These are phyloP conservation scores for Melierax canorus DNA, from an alignment of 2,113 vertebrate genomes.

Conservation along the genomic window DNA sequence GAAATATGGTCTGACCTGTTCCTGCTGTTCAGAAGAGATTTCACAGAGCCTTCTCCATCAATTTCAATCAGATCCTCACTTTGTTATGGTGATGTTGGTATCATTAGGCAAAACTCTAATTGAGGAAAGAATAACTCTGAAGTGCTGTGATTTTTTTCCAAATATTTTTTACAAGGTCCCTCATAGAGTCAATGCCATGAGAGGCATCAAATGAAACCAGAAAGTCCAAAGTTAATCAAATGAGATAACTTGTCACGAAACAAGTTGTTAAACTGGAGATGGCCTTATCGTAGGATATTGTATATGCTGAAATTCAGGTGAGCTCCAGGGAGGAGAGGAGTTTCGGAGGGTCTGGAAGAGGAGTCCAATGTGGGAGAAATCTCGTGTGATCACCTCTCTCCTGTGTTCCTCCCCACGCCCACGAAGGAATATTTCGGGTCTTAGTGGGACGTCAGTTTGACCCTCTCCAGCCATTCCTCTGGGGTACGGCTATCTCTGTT, in stretches of 20 bases:
- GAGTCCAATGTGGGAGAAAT: neutral
- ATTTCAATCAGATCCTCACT: neutral
- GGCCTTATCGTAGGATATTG: accelerated
- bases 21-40: neutral
- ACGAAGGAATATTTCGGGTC: neutral
- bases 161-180: neutral
- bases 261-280: neutral
- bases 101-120: neutral
- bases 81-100: neutral
- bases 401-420: accelerated
- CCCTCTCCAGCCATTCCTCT: neutral
- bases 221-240: neutral
- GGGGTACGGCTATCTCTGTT: neutral
- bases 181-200: neutral
- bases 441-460: accelerated
- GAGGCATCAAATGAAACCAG: neutral
- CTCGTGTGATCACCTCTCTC: neutral
- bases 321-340: neutral
- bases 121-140: neutral
- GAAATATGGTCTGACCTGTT: neutral
- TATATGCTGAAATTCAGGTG: neutral
- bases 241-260: neutral
- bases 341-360: neutral
- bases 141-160: neutral
- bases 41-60: neutral